phyloP scores from a whole-genome alignment of 2,797 vertebrate genomes.

The Trachurus trachurus region DNA sequence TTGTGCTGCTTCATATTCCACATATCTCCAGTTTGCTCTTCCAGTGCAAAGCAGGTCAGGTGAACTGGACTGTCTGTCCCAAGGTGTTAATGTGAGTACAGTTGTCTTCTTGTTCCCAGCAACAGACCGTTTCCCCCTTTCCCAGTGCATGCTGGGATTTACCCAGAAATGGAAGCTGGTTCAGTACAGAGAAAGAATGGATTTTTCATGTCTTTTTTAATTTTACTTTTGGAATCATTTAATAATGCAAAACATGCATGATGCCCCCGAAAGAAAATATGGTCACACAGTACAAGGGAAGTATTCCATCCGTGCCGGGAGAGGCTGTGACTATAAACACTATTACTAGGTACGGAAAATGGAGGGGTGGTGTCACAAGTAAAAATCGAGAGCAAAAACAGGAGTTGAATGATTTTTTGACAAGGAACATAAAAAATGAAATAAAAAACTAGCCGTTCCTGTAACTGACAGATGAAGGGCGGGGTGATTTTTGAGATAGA shows the following conservation, averaged over 20 bases:
- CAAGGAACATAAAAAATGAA: neutral
- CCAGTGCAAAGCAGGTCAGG: neutral
- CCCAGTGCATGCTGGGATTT: constrained; percentile 4
- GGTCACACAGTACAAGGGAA: constrained; percentile 12
- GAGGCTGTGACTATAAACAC: constrained; percentile 9
- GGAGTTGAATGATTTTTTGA: neutral
- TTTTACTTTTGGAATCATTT: constrained; percentile 35
- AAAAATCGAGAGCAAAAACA: constrained; percentile 12
- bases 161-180: neutral
- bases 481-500: neutral
- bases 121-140: neutral
- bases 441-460: neutral
- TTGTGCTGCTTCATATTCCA: neutral
- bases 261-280: constrained; percentile 22
- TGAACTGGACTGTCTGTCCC: neutral
- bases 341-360: constrained; percentile 4
- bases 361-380: neutral
- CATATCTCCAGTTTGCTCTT: neutral
- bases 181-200: neutral
- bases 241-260: constrained; percentile 26
- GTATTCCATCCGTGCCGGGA: constrained; percentile 12
- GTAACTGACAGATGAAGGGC: neutral
- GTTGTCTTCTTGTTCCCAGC: neutral
- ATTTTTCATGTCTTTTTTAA: constrained; percentile 23
- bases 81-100: neutral